These are phyloP conservation scores for Dryadula phaetusa DNA, from an alignment of 2,888 invertebrate species.

Conservation along the genomic window DNA sequence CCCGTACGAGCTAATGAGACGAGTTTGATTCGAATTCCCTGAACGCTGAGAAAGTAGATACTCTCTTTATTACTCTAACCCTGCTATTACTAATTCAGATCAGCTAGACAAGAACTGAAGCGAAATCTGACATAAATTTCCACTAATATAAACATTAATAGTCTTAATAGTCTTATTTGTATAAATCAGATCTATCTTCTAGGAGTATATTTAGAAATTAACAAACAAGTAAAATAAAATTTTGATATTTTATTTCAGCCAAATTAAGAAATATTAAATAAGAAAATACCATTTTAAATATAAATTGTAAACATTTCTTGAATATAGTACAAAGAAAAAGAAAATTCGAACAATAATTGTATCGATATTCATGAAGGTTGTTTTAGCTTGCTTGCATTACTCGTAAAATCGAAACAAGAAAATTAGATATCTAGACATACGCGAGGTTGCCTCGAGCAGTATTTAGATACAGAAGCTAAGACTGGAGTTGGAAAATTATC, in stretches of 20 bases:
- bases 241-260: no score
- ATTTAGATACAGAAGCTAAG: slow-evolving; percentile 34
- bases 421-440: slow-evolving; percentile 31
- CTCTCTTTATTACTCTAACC: slow-evolving; percentile 40
- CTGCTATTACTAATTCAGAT: slow-evolving; percentile 17
- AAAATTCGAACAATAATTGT: slow-evolving; percentile 6
- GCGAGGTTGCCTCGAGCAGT: slow-evolving; percentile 23
- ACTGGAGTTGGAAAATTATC: slow-evolving; percentile 34
- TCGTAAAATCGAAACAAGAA: slow-evolving; percentile 32
- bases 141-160: background rate
- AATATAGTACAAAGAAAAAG: slow-evolving; percentile 6
- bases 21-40: slow-evolving; percentile 80
- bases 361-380: slow-evolving; percentile 17
- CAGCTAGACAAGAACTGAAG: background rate
- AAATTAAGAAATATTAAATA: no score
- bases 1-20: slow-evolving; percentile 80
- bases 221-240: no score
- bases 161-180: no score
- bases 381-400: slow-evolving; percentile 10
- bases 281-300: background rate
- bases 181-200: no score
- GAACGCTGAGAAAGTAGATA: slow-evolving; percentile 60
- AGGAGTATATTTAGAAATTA: no score
- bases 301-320: background rate
- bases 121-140: background rate